Percentiles rank a stretch among this genome's conserved stretches.
Evolutionary conservation across 2,888 invertebrate species (phyloP).

Genomic region (Cataglyphis cursor): DNA sequence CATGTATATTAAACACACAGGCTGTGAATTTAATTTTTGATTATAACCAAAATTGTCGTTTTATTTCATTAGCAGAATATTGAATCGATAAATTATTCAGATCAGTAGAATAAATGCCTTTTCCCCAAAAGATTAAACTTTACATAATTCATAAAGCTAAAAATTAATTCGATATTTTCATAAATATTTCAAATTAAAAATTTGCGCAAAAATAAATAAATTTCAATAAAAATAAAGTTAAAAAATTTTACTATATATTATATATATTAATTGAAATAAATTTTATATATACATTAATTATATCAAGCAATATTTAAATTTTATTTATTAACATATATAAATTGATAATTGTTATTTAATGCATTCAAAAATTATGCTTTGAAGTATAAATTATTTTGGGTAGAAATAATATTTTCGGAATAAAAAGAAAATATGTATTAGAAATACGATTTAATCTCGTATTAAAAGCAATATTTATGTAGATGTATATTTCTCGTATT

Average conservation of each 20-base stretch:
- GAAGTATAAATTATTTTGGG: background rate
- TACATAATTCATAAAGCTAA: slow-evolving; percentile 5
- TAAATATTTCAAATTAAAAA: background rate
- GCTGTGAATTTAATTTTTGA: background rate
- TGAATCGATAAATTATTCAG: slow-evolving; percentile 6
- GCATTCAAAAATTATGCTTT: background rate
- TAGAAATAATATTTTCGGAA: background rate
- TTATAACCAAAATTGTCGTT: background rate
- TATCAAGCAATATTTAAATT: background rate
- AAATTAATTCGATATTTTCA: background rate
- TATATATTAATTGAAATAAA: background rate
- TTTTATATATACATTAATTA: background rate
- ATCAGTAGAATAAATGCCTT: background rate
- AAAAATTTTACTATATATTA: background rate
- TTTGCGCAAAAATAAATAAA: background rate
- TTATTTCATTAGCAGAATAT: background rate
- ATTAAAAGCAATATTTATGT: background rate
- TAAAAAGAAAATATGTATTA: background rate
- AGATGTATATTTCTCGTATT: background rate
- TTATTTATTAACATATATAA: background rate
- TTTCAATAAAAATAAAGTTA: background rate
- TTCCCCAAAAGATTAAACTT: background rate
- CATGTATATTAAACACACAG: background rate
- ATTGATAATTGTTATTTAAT: slow-evolving; percentile 5
- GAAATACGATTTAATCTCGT: background rate